Evolutionary conservation across 2,113 vertebrate genomes (phyloP), one percentile per base, ranked within the genome.

Genomic region (Castor canadensis): DNA sequence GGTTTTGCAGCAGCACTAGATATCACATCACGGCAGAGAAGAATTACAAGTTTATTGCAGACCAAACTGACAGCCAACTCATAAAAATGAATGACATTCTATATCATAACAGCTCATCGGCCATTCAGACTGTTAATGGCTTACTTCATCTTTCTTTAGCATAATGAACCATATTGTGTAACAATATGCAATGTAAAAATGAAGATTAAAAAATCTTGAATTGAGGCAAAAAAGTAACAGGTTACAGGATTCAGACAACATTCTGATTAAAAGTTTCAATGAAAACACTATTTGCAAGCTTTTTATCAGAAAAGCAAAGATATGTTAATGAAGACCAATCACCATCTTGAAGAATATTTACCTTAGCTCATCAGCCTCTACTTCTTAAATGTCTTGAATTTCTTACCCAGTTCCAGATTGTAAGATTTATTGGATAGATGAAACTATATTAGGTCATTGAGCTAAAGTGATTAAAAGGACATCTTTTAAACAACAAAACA

Each of bases 11-110:
- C 6, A 58, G 96, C 95, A 97, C 94, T 84, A 96, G 96, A 92
- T 96, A 98, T 98, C 96, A 95, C 98, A 98, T 96, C 96, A 95
- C 98, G 97, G 98, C 97, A 97, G 98, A 87, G 91, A 98, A 96
- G 97, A 98, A 98, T 98, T 98, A 98, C 97, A 98, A 98, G 97
- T 98, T 98, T 98, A 98, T 97, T 98, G 98, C 98, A 96, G 98
- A 96, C 97, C 88, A 97, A 96, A 97, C 97, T 98, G 98, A 98
- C 98, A 99, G 97, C 97, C 96, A 98, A 98, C 98, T 98, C 98
- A 98, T 98, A 99, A 99, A 99, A 99, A 98, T 98, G 98, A 98
- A 98, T 98, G 98, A 98, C 98, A 98, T 97, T 97, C 98, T 97
- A 98, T 98, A 99, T 98, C 98, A 95, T 98, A 98, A 98, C 98